phyloP scores from a whole-genome alignment of 1,140 invertebrate genomes.

The Lycorma delicatula region DNA sequence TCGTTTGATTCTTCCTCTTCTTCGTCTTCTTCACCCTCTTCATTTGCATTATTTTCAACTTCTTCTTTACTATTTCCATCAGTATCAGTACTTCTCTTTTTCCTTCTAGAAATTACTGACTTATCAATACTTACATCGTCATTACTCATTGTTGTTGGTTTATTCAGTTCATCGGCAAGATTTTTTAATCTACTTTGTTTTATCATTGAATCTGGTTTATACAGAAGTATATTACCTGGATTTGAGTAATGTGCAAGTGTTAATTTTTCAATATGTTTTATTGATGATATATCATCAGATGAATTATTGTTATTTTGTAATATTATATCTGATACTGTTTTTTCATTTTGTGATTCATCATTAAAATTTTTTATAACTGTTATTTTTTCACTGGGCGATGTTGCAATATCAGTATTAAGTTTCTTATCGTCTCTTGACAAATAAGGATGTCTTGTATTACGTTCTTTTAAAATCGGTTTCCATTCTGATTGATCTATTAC shows the following conservation, averaged over 20 bases:
- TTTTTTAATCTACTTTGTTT: slow-evolving; percentile 21
- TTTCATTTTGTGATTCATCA: background rate
- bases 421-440: slow-evolving; percentile 8
- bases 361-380: background rate
- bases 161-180: slow-evolving; percentile 21
- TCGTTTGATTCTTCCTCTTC: slow-evolving; percentile 1
- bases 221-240: slow-evolving; percentile 9
- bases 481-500: background rate
- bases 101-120: too few relatives aligned
- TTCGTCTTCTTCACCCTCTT: slow-evolving; percentile 22
- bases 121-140: too few relatives aligned
- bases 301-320: background rate
- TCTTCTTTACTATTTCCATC: slow-evolving; percentile 9
- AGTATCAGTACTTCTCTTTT: too few relatives aligned
- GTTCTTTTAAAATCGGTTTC: background rate
- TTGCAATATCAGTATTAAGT: slow-evolving; percentile 2
- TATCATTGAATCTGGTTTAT: slow-evolving; percentile 6
- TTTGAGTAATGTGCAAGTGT: slow-evolving; percentile 26
- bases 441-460: slow-evolving; percentile 17
- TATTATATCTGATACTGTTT: background rate
- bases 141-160: too few relatives aligned
- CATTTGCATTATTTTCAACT: slow-evolving; percentile 8
- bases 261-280: slow-evolving; percentile 27
- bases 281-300: background rate
- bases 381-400: background rate